Percentiles rank a stretch among this genome's conserved stretches.
Evolutionary conservation across 2,113 vertebrate genomes (phyloP).

Genomic region (Mesoclemmys tuberculata): DNA sequence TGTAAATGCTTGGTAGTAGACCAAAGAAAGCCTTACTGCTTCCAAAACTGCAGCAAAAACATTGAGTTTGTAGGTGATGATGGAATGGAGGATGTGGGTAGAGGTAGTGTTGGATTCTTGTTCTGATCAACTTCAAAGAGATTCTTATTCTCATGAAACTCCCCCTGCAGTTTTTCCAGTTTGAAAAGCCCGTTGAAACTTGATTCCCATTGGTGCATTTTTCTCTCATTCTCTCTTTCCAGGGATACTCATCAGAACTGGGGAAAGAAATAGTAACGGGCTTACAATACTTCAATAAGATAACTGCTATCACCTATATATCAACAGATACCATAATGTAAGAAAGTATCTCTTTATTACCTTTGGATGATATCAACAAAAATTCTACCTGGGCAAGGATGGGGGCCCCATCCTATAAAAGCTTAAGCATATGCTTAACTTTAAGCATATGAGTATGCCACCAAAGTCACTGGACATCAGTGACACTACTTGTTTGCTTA

Average conservation of each 20-base stretch:
- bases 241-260: not conserved
- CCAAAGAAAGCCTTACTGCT: not conserved
- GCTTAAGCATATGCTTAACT: not conserved
- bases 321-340: not conserved
- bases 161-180: not conserved
- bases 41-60: not conserved
- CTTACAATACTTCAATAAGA: not conserved
- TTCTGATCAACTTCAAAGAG: not conserved
- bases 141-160: not conserved
- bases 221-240: not conserved
- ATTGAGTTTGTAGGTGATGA: not conserved
- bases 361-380: not conserved
- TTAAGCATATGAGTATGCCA: not conserved
- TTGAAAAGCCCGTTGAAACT: not conserved
- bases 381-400: not conserved
- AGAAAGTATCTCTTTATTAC: not conserved
- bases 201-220: not conserved
- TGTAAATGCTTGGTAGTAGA: rapidly evolving
- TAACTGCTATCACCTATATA: not conserved
- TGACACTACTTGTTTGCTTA: not conserved
- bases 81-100: not conserved
- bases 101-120: not conserved
- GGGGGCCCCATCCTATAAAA: not conserved
- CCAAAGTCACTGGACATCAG: not conserved
- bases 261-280: not conserved